Percentiles rank a stretch among this genome's conserved stretches.
These are phyloP conservation scores for Hyppa rectilinea DNA, from an alignment of 2,888 invertebrate genomes.

Conservation along the genomic window DNA sequence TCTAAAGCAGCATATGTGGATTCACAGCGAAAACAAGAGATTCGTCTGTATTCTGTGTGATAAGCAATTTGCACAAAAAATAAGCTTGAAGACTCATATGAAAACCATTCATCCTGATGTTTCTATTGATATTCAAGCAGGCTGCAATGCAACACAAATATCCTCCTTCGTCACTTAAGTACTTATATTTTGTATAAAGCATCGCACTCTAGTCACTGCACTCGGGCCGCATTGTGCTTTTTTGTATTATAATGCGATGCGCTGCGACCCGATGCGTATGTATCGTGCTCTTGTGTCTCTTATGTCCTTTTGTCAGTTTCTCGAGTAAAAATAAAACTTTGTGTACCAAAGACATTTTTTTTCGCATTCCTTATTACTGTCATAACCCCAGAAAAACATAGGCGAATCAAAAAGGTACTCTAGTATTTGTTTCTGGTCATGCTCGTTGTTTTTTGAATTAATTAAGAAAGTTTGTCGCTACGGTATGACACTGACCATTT, in stretches of 20 bases:
- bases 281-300: neutral
- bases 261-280: neutral
- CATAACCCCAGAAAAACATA: neutral
- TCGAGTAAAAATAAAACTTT: constrained; percentile 34
- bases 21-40: constrained; percentile 81
- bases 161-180: neutral
- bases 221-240: neutral
- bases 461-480: constrained; percentile 52
- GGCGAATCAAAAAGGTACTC: constrained; percentile 9
- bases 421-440: constrained; percentile 47
- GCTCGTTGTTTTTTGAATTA: constrained; percentile 42
- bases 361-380: neutral
- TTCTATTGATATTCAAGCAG: constrained; percentile 47
- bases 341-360: constrained; percentile 3
- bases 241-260: constrained; percentile 4
- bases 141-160: neutral
- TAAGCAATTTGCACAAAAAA: constrained; percentile 84
- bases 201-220: constrained; percentile 2
- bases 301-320: neutral
- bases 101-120: constrained; percentile 78
- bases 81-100: constrained; percentile 82
- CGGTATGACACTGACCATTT: constrained; percentile 83
- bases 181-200: neutral
- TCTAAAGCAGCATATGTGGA: constrained; percentile 85
- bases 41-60: constrained; percentile 80